A percentile compares a stretch with the other conserved stretches of the same genome.
Evolutionary conservation across 2,888 invertebrate genomes (phyloP).

Genomic region (Asteroscopus sphinx): DNA sequence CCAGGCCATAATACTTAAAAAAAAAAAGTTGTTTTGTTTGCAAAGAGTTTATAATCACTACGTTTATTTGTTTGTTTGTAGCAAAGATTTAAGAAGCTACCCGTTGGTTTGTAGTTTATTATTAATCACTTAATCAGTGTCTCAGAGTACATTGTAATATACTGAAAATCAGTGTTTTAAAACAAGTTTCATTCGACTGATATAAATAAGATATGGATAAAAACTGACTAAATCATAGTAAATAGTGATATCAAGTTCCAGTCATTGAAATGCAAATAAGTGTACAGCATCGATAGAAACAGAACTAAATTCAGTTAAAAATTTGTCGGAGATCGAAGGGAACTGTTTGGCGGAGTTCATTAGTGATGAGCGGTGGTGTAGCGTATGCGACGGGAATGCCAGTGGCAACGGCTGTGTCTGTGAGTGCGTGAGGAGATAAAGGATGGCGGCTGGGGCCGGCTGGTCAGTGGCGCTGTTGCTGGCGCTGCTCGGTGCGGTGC

Average conservation of each 20-base stretch:
- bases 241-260: conserved; percentile 30
- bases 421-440: conserved; percentile 43
- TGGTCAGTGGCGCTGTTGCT: conserved; percentile 45
- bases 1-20: no score
- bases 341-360: conserved; percentile 4
- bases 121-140: not conserved
- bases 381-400: conserved; percentile 17
- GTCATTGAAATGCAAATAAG: conserved; percentile 24
- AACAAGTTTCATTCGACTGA: conserved; percentile 4
- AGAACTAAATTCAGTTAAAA: conserved; percentile 48
- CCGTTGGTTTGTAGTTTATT: no score
- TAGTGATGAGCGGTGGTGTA: not conserved
- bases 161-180: conserved; percentile 20
- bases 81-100: no score
- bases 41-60: no score
- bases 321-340: not conserved
- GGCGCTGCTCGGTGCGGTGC: conserved; percentile 39
- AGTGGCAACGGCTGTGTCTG: conserved; percentile 9
- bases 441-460: conserved; percentile 41
- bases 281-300: conserved; percentile 42
- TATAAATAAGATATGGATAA: not conserved
- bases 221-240: conserved; percentile 1
- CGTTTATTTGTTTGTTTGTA: no score
- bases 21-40: no score
- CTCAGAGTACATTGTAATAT: no score